Evolutionary conservation across 2,113 vertebrate genomes (phyloP), one percentile per base, ranked within the genome.

Genomic region (Thinocorus orbignyianus): DNA sequence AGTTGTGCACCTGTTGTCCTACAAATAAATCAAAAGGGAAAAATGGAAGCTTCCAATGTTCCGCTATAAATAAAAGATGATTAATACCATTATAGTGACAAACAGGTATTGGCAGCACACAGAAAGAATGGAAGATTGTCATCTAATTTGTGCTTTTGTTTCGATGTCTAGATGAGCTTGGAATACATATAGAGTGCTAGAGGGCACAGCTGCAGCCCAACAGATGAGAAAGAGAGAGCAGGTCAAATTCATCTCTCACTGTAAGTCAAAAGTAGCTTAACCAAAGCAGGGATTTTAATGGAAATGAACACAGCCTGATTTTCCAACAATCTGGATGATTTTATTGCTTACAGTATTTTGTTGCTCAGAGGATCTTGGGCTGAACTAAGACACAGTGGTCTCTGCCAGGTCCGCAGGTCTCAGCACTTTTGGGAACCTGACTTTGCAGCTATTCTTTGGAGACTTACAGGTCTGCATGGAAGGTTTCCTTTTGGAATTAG

Each of bases 111-210:
- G 92, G 90, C 86, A 86, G 79, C 64, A 52, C 35, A 92, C 49
- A 52, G 69, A 88, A 96, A 96, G 88, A 96, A 96, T 95, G 90
- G 92, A 95, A 96, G 84, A 96, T 49, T 96, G 85, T 83, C 70
- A 68, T 87, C 76, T 84, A 64, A 85, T 92, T 91, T 96, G 82
- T 68, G 81, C 95, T 93, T 95, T 81, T 88, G 84, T 96, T 95
- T 92, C 41, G 1, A 85, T 49, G 72, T 94, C 81, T 84, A 93
- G 88, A 93, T 95, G 95, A 92, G 91, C 76, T 92, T 95, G 96
- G 87, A 90, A 90, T 92, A 78, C 44, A 92, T 69, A 88, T 22
- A 44, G 41, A 84, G 85, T 93, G 81, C 92, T 93, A 65, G 58
- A 92, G 71, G 88, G 76, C 90, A 81, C 92, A 95, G 91, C 86